These are phyloP conservation scores for Gonatopus flavifemur DNA, from an alignment of 1,140 invertebrate species.

Conservation along the genomic window DNA sequence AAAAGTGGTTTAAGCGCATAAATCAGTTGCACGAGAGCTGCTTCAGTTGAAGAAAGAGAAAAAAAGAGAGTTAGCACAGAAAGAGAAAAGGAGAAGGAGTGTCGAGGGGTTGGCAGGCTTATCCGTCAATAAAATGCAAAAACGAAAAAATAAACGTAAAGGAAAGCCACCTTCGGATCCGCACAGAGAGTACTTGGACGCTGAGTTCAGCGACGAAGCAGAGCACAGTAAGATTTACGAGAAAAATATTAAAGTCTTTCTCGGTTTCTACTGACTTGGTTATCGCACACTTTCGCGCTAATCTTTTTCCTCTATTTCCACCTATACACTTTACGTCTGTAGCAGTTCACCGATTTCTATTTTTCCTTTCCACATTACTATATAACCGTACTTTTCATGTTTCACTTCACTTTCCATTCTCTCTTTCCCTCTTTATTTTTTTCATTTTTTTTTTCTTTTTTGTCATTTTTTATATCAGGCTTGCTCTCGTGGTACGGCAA, in stretches of 20 bases:
- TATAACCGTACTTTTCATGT: neutral
- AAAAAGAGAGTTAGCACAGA: neutral
- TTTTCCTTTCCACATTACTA: neutral
- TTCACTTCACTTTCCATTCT: constrained; percentile 4
- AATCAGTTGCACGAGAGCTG: constrained; percentile 24
- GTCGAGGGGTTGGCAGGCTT: constrained; percentile 25
- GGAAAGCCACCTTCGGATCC: constrained; percentile 39
- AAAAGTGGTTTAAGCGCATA: constrained; percentile 25
- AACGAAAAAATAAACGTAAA: constrained; percentile 35
- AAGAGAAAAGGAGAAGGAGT: neutral
- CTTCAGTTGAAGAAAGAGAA: constrained; percentile 12
- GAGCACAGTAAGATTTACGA: constrained; percentile 44
- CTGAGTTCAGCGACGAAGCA: constrained; percentile 45
- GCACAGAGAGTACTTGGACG: constrained; percentile 50
- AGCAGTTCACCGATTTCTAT: neutral
- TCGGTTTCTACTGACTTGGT: neutral
- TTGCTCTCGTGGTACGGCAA: too few relatives aligned
- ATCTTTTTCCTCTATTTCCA: neutral
- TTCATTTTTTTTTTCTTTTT: neutral
- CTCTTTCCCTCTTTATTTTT: neutral
- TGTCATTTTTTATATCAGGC: neutral
- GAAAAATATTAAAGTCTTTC: constrained; percentile 43
- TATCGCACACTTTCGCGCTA: neutral
- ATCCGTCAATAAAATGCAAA: constrained; percentile 46
- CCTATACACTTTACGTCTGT: constrained; percentile 1